Conservation (phyloP, 2,888 invertebrate genomes). For the Eustalomyia histrio region DNA sequence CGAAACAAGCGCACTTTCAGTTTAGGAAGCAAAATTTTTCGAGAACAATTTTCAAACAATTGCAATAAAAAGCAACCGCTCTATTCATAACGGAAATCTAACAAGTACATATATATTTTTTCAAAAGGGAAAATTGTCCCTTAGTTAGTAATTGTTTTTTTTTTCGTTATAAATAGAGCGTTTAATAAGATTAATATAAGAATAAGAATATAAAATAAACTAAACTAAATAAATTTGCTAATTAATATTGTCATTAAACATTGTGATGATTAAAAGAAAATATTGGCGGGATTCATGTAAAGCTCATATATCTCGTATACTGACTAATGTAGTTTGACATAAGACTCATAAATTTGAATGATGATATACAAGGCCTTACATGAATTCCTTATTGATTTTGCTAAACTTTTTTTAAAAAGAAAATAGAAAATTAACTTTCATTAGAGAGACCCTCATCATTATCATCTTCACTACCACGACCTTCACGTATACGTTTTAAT, state of each 20-base stretch:
- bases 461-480: conserved; percentile 76
- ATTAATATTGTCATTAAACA: neutral
- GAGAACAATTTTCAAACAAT: neutral
- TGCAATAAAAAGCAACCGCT: neutral
- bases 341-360: too few relatives aligned
- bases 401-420: too few relatives aligned
- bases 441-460: conserved; percentile 69
- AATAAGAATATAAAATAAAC: neutral
- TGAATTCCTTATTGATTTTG: neutral
- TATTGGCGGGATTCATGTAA: too few relatives aligned
- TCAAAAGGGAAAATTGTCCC: too few relatives aligned
- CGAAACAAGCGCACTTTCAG: neutral
- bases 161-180: too few relatives aligned
- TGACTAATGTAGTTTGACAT: too few relatives aligned
- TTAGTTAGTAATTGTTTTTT: too few relatives aligned
- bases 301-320: too few relatives aligned
- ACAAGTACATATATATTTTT: too few relatives aligned
- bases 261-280: conserved; percentile 3
- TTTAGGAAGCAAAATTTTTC: neutral
- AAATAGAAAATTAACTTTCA: conserved; percentile 39
- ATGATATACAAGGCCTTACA: too few relatives aligned
- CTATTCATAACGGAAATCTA: too few relatives aligned
- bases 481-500: conserved; percentile 79
- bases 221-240: neutral
- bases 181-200: neutral